Evolutionary conservation across 2,113 vertebrate species (phyloP), one percentile per base, ranked within the genome.

Genomic region (Forbesichthys agassizii): DNA sequence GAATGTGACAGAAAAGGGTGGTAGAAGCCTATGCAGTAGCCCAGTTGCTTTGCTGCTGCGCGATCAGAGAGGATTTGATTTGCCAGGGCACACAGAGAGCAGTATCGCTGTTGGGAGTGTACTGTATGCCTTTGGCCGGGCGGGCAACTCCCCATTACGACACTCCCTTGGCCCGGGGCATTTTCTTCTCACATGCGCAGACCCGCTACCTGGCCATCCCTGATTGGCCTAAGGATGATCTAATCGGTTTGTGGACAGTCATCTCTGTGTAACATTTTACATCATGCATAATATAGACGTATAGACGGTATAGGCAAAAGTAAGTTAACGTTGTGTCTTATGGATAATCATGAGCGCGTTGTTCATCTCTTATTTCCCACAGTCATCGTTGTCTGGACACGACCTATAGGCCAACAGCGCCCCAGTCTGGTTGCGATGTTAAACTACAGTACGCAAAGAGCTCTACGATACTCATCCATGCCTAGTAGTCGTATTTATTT

Each of bases 121-220:
- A 59, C 78, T 81, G 82, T 81, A 59, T 80, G 79, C 7, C 1
- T 13, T 11, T 1, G n/a, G 73, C 7, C 5, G 36, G 36, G 1
- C 36, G 71, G 77, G 79, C 78, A 76, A 79, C 87, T 84, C 88
- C 84, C 84, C 70, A 78, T 75, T 79, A 77, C 48, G 81, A 82
- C 83, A 75, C 82, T 47, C 83, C 84, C 80, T 63, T 10, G 47
- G 48, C 12, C 60, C 12, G 66, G 54, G 5, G 7, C 36, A 27
- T 27, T 27, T 42, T 42, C 7, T 5, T 42, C 36, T 66, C 27
- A 59, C 58, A 52, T n/a, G 14, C 51, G 14, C 51, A 52, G 8
- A 52, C 59, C 61, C 74, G 75, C 67, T 63, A 69, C 63, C 73
- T 53, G 66, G 55, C 20, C 55, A 18, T 16, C 55, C 18, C 51